These are phyloP conservation scores for Cylindroiulus punctatus DNA, from an alignment of 2,888 invertebrate genomes.

Conservation along the genomic window DNA sequence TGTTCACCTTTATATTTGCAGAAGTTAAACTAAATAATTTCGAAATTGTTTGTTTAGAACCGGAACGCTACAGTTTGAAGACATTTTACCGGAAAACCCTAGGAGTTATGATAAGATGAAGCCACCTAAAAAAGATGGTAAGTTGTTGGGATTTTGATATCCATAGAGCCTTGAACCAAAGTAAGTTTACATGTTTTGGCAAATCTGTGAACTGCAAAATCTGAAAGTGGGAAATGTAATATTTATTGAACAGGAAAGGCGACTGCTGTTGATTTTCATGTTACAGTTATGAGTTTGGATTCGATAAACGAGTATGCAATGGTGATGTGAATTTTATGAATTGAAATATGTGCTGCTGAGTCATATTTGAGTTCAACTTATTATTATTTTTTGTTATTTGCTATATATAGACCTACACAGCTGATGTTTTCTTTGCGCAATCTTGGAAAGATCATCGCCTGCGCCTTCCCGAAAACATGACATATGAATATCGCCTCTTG, in stretches of 20 bases:
- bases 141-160: neutral
- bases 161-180: neutral
- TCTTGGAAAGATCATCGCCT: slow-evolving; percentile 92
- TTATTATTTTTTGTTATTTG: neutral
- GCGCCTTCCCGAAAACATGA: slow-evolving; percentile 89
- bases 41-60: neutral
- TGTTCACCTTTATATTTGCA: too few species aligned
- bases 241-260: slow-evolving; percentile 69
- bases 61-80: slow-evolving; percentile 64
- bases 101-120: slow-evolving; percentile 92
- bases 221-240: neutral
- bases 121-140: slow-evolving; percentile 75
- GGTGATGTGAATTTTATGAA: slow-evolving; percentile 70
- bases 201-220: too few species aligned
- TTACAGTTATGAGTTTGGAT: slow-evolving; percentile 93
- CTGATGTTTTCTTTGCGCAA: slow-evolving; percentile 92
- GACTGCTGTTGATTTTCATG: slow-evolving; percentile 89
- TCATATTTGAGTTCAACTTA: neutral
- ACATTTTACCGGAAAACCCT: slow-evolving; percentile 82
- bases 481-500: slow-evolving; percentile 80
- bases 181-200: neutral
- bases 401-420: slow-evolving; percentile 78
- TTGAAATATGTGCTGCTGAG: too few species aligned
- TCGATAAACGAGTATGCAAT: slow-evolving; percentile 96
- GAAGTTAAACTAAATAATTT: neutral